Conservation (phyloP, 2,113 vertebrate species). For the Rhadina sibilatrix region DNA sequence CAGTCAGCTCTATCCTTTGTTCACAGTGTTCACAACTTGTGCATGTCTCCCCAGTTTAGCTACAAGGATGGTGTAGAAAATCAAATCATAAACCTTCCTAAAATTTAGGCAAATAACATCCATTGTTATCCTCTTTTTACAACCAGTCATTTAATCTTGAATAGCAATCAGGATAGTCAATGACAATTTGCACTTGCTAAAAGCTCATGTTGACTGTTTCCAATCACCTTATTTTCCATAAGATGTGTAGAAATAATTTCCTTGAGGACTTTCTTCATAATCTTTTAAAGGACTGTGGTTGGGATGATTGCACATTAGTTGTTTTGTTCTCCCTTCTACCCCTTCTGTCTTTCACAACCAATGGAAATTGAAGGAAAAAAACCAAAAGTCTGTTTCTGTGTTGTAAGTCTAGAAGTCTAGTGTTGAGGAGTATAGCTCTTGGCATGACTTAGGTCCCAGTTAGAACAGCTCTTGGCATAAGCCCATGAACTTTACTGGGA, state of each 20-base stretch:
- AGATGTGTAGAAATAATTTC: background rate
- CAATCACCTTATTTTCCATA: background rate
- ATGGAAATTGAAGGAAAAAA: background rate
- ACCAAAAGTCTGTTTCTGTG: background rate
- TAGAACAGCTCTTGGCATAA: background rate
- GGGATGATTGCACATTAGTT: background rate
- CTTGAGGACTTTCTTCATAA: background rate
- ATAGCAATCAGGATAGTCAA: background rate
- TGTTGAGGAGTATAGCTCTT: background rate
- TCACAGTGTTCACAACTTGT: background rate
- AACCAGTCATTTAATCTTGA: background rate
- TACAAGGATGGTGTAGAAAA: background rate
- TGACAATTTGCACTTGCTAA: background rate
- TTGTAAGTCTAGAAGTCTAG: background rate
- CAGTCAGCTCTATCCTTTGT: background rate
- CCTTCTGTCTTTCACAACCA: background rate
- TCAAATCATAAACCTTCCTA: background rate
- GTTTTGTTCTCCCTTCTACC: background rate
- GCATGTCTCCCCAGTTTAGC: background rate
- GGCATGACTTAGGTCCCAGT: background rate
- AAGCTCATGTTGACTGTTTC: background rate
- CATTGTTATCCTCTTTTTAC: background rate
- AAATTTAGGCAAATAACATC: background rate
- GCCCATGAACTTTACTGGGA: background rate
- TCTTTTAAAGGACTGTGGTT: background rate